Base-by-base conservation (phyloP, 2,113 vertebrate genomes). In the Empidonax traillii region DNA sequence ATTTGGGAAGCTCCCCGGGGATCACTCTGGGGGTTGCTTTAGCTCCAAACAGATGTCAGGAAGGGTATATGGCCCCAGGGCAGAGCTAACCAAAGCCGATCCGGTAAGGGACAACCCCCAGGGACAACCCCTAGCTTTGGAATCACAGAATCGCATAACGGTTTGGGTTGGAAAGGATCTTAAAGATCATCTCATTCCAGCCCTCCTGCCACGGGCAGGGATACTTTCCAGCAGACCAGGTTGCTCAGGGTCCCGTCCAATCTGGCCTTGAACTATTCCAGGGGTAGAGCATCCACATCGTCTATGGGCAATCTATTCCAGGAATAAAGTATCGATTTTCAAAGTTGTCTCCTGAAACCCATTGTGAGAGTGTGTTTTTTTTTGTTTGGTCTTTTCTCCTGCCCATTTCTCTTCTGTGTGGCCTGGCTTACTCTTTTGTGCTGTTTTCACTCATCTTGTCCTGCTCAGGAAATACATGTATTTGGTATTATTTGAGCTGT, bases 61-160 rank as follows among this genome's bases (percentile, higher is more conserved):
- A 53, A 37, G 27, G 20, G 68, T 35, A 13, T 66, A 39, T 1
- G 10, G 30, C 39, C 51, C 9, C 5, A 43, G 33, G n/a, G 25
- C 27, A 65, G 43, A 19, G 30, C 43, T 81, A 44, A n/a, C 13
- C 30, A 23, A 31, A 66, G 24, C 7, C 0, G 0, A 17, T 31
- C 20, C 41, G 5, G 16, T 69, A 49, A 49, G 53, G 31, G 31
- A 56, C 30, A 55, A 31, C 21, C 27, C 14, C 16, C 68, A 49
- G 31, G 31, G 31, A 56, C 31, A 56, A 31, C 18, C 27, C 14
- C 14, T 72, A 41, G 13, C 8, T 85, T 8, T 47, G 15, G 7
- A 68, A 55, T 69, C 21, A 18, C 2, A 14, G 71, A 55, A 61
- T 55, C 30, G 16, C 9, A 20, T 18, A 35, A 35, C 16, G 41